Evolutionary conservation across 2,113 vertebrate species (phyloP), one percentile per base, ranked within the genome.

Genomic region (Esox niger): DNA sequence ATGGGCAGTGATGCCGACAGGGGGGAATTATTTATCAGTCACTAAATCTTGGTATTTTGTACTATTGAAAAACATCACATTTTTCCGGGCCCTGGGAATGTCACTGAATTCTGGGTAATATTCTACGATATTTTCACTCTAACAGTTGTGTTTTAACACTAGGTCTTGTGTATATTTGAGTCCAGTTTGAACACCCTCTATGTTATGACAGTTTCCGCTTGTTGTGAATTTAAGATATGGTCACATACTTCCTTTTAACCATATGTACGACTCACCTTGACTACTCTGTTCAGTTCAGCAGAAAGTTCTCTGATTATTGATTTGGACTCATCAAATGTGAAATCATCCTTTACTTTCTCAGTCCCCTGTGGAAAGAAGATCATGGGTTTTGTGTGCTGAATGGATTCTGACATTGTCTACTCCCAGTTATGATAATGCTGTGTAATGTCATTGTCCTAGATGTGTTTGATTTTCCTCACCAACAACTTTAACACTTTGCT

Each of bases 241-340:
- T 30, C 27, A 26, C 63, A 27, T 11, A 54, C 25, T 10, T 54
- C 8, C 11, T 6, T 11, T 20, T 17, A 17, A n/a, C 8, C 21
- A n/a, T 29, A 17, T 29, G 21, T 9, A 56, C 2, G 52, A 23
- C 46, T 11, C 66, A 81, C 79, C 75, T 75, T 64, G 20, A 75
- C 0, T 4, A 81, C 23, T 52, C 62, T 69, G 57, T 71, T 38
- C 15, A 81, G 62, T 35, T 75, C 68, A 64, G 27, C 11, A 23
- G 72, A 65, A 31, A 81, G 25, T 0, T 66, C 32, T 60, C 29
- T 66, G 31, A 81, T 61, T 25, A 70, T 46, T 8, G 3, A 0
- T 62, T 61, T 75, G 35, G 71, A 78, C 7, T 78, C 66, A 17
- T 78, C 69, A 20, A 77, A 27, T 25, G 65, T 33, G 4, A 57